These are phyloP conservation scores for Octodon degus DNA, from an alignment of 2,113 vertebrate genomes.

Conservation along the genomic window DNA sequence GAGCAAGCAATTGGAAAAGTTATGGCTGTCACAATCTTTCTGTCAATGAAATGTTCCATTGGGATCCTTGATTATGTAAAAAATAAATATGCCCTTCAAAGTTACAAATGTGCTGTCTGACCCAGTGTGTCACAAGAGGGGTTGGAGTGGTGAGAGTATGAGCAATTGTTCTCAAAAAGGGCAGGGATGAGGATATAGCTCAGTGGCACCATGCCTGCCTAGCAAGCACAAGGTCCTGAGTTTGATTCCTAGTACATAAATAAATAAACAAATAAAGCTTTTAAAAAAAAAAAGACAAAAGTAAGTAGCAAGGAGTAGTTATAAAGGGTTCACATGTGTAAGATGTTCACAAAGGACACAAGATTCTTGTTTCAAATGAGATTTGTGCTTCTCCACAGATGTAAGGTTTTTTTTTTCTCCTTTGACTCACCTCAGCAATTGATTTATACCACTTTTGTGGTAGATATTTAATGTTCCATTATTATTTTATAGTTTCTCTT, in stretches of 20 bases:
- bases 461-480: neutral
- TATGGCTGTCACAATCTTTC: neutral
- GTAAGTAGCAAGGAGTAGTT: slow-evolving; percentile 14
- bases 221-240: too few species aligned
- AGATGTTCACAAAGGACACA: neutral
- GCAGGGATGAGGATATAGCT: too few species aligned
- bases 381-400: slow-evolving; percentile 15
- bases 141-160: neutral
- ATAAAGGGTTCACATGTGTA: neutral
- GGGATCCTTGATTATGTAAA: neutral
- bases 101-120: neutral
- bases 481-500: neutral
- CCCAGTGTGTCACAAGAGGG: neutral
- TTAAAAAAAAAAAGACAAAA: neutral
- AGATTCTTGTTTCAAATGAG: neutral
- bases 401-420: neutral
- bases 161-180: neutral
- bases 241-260: too few species aligned
- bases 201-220: too few species aligned
- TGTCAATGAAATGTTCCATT: neutral
- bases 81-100: slow-evolving; percentile 47
- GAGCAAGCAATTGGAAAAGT: neutral
- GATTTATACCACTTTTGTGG: neutral
- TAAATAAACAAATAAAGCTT: too few species aligned
- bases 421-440: neutral